phyloP scores from a whole-genome alignment of 2,888 invertebrate genomes.

The Dolichopus griseipennis region DNA sequence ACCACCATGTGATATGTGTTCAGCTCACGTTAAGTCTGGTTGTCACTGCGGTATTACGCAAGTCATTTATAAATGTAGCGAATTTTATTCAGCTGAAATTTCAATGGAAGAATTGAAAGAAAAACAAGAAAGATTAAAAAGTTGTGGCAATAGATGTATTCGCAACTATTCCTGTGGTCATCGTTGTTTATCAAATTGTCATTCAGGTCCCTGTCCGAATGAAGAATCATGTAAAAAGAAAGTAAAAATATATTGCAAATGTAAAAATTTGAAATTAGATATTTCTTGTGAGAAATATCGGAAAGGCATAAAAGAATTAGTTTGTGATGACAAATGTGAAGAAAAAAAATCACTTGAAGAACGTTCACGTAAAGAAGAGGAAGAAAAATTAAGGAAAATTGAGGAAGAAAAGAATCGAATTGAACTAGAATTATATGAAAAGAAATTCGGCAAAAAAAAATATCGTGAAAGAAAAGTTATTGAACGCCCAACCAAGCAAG shows the following conservation, averaged over 20 bases:
- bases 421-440: slow-evolving; percentile 68
- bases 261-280: slow-evolving; percentile 68
- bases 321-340: slow-evolving; percentile 58
- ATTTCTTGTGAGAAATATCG: slow-evolving; percentile 56
- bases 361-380: slow-evolving; percentile 45
- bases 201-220: slow-evolving; percentile 60
- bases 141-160: slow-evolving; percentile 79
- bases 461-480: slow-evolving; percentile 43
- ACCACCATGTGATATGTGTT: slow-evolving; percentile 67
- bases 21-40: slow-evolving; percentile 54
- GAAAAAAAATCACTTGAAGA: slow-evolving; percentile 50
- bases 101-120: slow-evolving; percentile 39
- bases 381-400: slow-evolving; percentile 46
- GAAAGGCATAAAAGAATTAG: slow-evolving; percentile 36
- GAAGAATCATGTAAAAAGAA: slow-evolving; percentile 66
- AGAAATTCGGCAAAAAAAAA: slow-evolving; percentile 62
- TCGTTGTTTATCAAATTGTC: slow-evolving; percentile 65
- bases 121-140: slow-evolving; percentile 30
- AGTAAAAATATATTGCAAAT: slow-evolving; percentile 67
- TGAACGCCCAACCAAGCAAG: slow-evolving; percentile 21
- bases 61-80: slow-evolving; percentile 63
- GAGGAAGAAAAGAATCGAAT: slow-evolving; percentile 60
- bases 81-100: slow-evolving; percentile 50
- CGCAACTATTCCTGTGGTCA: slow-evolving; percentile 78
- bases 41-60: slow-evolving; percentile 79